Conservation (phyloP, 2,888 invertebrate genomes). For the Drosophila fungiperda region DNA sequence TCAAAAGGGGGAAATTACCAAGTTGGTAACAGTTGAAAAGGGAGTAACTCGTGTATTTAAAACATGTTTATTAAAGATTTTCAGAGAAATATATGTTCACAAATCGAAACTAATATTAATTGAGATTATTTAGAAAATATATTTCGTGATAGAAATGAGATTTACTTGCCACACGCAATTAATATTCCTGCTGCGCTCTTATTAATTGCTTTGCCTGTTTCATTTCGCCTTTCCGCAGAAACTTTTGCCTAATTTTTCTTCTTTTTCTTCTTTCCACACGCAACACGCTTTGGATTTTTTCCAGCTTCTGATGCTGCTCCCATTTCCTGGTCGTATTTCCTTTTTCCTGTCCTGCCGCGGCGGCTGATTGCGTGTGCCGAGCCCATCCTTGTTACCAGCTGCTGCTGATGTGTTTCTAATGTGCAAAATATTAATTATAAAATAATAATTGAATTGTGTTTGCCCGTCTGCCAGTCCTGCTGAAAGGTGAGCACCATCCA, state of each 20-base stretch:
- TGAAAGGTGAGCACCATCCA: constrained; percentile 57
- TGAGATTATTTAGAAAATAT: background rate
- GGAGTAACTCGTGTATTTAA: background rate
- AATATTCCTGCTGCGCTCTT: constrained; percentile 20
- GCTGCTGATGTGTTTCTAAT: constrained; percentile 79
- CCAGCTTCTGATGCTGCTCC: constrained; percentile 19
- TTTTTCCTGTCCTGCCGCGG: background rate
- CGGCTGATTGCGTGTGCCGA: constrained; percentile 56
- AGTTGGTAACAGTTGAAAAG: background rate
- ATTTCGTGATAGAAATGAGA: constrained; percentile 23
- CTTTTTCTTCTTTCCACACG: constrained; percentile 53
- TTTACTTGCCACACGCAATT: constrained; percentile 43
- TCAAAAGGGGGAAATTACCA: background rate
- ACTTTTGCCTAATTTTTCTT: constrained; percentile 66
- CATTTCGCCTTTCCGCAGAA: constrained; percentile 27
- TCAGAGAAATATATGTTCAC: background rate
- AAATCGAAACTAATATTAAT: background rate
- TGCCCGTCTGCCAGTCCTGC: constrained; percentile 45
- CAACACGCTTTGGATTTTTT: constrained; percentile 45
- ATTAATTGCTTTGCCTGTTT: constrained; percentile 64
- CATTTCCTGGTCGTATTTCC: background rate
- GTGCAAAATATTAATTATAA: constrained; percentile 80
- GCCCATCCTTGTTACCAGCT: constrained; percentile 58
- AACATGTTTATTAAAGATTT: background rate
- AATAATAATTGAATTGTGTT: constrained; percentile 80